These are phyloP conservation scores for Cirrhinus mrigala DNA, from an alignment of 2,797 vertebrate species.

Conservation along the genomic window DNA sequence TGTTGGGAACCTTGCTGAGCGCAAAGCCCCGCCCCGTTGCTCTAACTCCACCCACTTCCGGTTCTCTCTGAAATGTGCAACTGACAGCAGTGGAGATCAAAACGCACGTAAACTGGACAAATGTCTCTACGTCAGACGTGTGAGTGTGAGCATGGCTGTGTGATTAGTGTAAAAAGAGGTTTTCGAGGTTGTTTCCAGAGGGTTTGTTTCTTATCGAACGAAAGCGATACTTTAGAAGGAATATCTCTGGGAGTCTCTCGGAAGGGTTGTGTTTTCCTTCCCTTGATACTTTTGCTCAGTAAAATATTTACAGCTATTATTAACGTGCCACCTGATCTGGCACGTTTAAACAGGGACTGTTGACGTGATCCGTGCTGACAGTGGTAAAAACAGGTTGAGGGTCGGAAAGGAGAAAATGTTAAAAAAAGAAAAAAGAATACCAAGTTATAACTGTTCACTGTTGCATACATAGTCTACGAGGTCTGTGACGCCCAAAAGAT, in stretches of 20 bases:
- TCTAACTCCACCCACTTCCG: background rate
- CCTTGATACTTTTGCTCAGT: constrained; percentile 26
- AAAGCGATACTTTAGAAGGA: constrained; percentile 51
- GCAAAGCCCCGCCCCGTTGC: background rate
- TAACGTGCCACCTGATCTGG: constrained; percentile 20
- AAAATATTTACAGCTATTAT: constrained; percentile 48
- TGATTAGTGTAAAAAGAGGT: constrained; percentile 60
- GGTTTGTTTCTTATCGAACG: constrained; percentile 39
- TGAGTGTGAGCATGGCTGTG: constrained; percentile 52
- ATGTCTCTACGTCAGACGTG: constrained; percentile 48
- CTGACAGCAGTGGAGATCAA: constrained; percentile 40
- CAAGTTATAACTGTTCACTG: constrained; percentile 93
- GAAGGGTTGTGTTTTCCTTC: constrained; percentile 16
- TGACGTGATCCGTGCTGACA: constrained; percentile 33
- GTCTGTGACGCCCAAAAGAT: constrained; percentile 98
- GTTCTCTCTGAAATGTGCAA: constrained; percentile 32
- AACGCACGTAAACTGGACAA: constrained; percentile 50
- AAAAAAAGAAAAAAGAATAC: constrained; percentile 62
- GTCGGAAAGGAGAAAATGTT: constrained; percentile 58
- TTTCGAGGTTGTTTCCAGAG: constrained; percentile 54
- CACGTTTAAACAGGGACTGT: too few species aligned
- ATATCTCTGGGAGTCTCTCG: constrained; percentile 37
- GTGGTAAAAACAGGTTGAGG: constrained; percentile 46
- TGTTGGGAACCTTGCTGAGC: background rate
- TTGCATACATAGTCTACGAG: constrained; percentile 99